Percentiles rank a stretch among this genome's conserved stretches.
Evolutionary conservation across 92 coral and sea anemone genomes (phyloP).

Genomic region (Galaxea fascicularis): DNA sequence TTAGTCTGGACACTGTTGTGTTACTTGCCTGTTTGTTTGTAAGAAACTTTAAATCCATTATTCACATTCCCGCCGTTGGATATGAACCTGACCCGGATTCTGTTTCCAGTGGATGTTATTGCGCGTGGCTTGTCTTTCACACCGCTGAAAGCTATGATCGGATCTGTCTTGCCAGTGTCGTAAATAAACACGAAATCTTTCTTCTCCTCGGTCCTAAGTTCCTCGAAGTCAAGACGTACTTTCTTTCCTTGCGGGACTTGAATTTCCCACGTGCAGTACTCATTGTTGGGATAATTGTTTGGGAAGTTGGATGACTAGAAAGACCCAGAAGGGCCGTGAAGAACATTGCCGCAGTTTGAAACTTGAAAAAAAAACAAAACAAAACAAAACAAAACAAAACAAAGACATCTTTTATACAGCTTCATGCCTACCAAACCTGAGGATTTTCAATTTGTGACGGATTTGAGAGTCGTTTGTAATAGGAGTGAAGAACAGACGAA

Average conservation of each 20-base stretch:
- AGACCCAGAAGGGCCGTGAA: slow-evolving; percentile 89
- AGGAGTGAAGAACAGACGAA: too few species aligned
- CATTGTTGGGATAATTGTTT: slow-evolving; percentile 83
- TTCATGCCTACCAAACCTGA: not conserved
- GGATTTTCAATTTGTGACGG: not conserved
- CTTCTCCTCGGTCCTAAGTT: slow-evolving; percentile 83
- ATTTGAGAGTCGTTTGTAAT: not conserved
- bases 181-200: slow-evolving; percentile 82
- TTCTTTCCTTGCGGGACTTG: slow-evolving; percentile 94
- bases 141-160: slow-evolving; percentile 92
- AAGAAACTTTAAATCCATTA: slow-evolving; percentile 88
- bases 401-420: not conserved
- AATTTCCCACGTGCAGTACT: slow-evolving; percentile 98
- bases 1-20: not conserved
- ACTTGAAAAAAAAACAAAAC: slow-evolving; percentile 38
- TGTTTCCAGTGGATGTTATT: slow-evolving; percentile 93
- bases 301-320: slow-evolving; percentile 94
- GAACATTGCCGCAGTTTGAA: slow-evolving; percentile 86
- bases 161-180: slow-evolving; percentile 90
- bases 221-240: slow-evolving; percentile 83
- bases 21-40: slow-evolving; percentile 86
- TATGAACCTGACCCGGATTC: slow-evolving; percentile 85
- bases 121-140: slow-evolving; percentile 89
- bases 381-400: not conserved
- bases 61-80: slow-evolving; percentile 77